These are phyloP conservation scores for Heliconius eleuchia DNA, from an alignment of 1,140 invertebrate species.

Conservation along the genomic window DNA sequence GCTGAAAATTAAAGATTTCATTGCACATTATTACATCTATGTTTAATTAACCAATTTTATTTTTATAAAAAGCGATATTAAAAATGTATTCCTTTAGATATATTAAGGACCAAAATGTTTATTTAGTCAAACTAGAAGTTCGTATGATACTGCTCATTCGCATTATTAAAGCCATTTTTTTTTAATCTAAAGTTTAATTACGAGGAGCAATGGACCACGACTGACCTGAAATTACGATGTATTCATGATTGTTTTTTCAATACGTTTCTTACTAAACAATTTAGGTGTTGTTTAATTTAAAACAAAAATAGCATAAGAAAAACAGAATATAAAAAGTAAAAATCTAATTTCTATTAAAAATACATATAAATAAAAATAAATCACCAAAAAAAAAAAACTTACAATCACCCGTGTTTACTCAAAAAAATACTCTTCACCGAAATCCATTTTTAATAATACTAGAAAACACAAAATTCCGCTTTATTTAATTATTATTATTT, in stretches of 20 bases:
- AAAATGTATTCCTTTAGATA: too few relatives aligned
- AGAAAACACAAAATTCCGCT: neutral
- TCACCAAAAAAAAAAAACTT: neutral
- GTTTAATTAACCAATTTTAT: too few relatives aligned
- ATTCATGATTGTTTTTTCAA: neutral
- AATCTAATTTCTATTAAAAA: neutral
- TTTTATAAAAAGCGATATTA: too few relatives aligned
- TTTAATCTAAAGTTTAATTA: neutral
- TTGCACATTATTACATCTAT: too few relatives aligned
- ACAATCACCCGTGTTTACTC: neutral
- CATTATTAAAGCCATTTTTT: neutral
- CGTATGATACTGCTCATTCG: neutral
- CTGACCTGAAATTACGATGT: neutral
- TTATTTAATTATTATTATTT: neutral
- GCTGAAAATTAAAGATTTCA: too few relatives aligned
- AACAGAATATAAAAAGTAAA: too few relatives aligned
- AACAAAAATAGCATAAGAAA: too few relatives aligned
- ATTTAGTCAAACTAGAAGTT: neutral
- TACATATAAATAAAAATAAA: neutral
- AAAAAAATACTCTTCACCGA: neutral
- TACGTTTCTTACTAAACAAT: too few relatives aligned
- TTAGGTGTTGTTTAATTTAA: too few relatives aligned
- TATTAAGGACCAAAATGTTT: too few relatives aligned
- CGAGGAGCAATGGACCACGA: neutral
- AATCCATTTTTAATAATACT: neutral